Percentiles rank a stretch among this genome's conserved stretches.
phyloP scores from a whole-genome alignment of 1,140 invertebrate genomes.

The Drosophila nannoptera region DNA sequence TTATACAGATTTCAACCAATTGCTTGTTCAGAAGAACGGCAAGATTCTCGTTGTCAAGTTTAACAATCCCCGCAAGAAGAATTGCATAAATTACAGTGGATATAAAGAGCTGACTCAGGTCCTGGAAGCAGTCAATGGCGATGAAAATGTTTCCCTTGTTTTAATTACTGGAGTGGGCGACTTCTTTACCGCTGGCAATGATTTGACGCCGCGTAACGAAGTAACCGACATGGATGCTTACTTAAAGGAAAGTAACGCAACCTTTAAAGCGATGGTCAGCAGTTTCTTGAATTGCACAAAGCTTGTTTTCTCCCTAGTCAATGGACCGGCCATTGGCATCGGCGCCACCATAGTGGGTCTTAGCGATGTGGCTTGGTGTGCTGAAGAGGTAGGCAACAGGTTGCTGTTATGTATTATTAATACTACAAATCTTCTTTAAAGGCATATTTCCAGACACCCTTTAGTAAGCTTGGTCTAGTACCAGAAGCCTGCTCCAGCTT shows the following conservation, averaged over 20 bases:
- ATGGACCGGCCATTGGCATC: constrained; percentile 96
- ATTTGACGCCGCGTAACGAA: constrained; percentile 30
- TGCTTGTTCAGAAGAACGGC: constrained; percentile 56
- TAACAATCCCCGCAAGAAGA: constrained; percentile 88
- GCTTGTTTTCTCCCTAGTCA: constrained; percentile 91
- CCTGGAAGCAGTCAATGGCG: constrained; percentile 50
- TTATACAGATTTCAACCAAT: constrained; percentile 48
- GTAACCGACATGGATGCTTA: constrained; percentile 32
- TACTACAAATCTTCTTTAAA: constrained; percentile 60
- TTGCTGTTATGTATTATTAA: background rate
- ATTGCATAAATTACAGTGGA: constrained; percentile 83
- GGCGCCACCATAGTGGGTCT: constrained; percentile 90
- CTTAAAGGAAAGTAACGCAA: constrained; percentile 35
- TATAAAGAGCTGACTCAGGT: constrained; percentile 59
- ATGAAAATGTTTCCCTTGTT: constrained; percentile 52
- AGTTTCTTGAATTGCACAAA: constrained; percentile 94
- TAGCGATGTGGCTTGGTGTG: constrained; percentile 93
- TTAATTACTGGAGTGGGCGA: constrained; percentile 66
- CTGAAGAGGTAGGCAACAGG: constrained; percentile 81
- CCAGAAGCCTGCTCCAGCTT: constrained; percentile 93
- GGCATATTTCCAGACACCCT: constrained; percentile 94
- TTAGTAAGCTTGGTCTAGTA: constrained; percentile 87
- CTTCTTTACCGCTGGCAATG: constrained; percentile 66
- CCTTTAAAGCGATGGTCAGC: constrained; percentile 84
- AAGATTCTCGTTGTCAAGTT: constrained; percentile 82